Base-by-base conservation (phyloP, 2,113 vertebrate genomes). In the Vanacampus margaritifer region DNA sequence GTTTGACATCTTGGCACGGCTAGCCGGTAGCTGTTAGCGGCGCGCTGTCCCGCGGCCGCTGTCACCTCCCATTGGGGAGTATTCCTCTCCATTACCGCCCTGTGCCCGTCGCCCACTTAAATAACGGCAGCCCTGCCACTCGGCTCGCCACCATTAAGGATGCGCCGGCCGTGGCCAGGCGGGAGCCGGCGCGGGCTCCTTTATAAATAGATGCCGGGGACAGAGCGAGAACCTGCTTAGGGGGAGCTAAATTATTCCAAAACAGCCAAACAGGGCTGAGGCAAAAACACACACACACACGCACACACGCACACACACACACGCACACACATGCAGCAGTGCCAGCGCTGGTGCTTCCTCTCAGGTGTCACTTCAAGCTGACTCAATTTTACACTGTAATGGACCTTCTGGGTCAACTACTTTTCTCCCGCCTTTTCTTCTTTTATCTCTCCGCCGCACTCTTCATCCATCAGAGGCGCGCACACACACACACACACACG, bases 331-430 rank as follows among this genome's bases (percentile, higher is more conserved):
- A 35, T 67, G 39, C 56, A 56, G 12, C 74, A 21, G 41, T 2
- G 39, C 36, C 71, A 63, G 46, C 75, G 64, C 63, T 68, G 11
- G 71, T 74, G 64, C 81, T 79, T 79, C 71, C 68, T 61, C 79
- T 79, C 86, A 89, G 84, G 86, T 90, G 89, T 88, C 89, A 90
- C 86, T 90, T 90, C 88, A 79, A 76, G 75, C 90, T 62, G 79
- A 90, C 87, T 92, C 89, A 88, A 92, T 92, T 90, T 88, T 91
- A 83, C 86, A 89, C 89, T 91, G 87, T 93, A 91, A 92, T 91
- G 86, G 88, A 92, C 90, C 82, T 89, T 72, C 75, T 73, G 82
- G 86, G 87, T 86, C 84, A 87, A 84, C 79, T 86, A 70, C 80
- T 83, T 87, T 82, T 76, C 75, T 76, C 65, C 74, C 51, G 64